Evolutionary conservation across 1,140 invertebrate species (phyloP), one percentile per base, ranked within the genome.

Genomic region (Temnothorax nylanderi): DNA sequence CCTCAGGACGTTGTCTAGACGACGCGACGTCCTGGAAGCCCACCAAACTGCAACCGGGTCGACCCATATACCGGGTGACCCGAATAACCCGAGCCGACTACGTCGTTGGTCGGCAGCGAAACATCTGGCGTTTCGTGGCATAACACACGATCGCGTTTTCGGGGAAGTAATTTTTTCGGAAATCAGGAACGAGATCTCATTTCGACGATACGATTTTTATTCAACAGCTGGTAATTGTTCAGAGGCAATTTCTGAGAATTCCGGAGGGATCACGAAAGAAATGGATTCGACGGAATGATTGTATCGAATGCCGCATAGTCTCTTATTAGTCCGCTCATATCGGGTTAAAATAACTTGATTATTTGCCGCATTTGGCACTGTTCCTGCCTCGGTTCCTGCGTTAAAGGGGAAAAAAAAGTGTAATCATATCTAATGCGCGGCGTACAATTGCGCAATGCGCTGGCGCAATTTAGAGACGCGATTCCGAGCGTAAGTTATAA

Each of bases 1-100:
- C 11, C n/a, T 16, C 67, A 74, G 56, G 72, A 86, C 26, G 62
- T 80, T 49, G 90, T 88, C 89, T 91, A 91, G 90, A 91, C 85
- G 82, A 85, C 74, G 72, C 85, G 82, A 85, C 74, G 72, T 82
- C 67, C 81, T 91, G 88, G 88, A 88, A 87, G 44, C 88, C 80
- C 71, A 86, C 47, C 81, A 88, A 91, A 88, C 72, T 85, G 74
- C 69, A 91, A 89, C 65, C 90, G 37, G 75, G 87, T 88, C 85
- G 87, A 64, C 82, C 81, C 58, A 54, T 84, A 82, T 62, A 81
- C 69, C 69, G 87, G 49, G 69, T 92, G 84, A 92, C 89, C 90
- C 76, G 89, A 75, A 91, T 92, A 75, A 67, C 8, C 13, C 13
- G 11, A 1, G n/a, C 21, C 18, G 41, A 41, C 32, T 7, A 49